Evolutionary conservation across 2,113 vertebrate genomes (phyloP), one percentile per base, ranked within the genome.

Genomic region (Tamias sibiricus): DNA sequence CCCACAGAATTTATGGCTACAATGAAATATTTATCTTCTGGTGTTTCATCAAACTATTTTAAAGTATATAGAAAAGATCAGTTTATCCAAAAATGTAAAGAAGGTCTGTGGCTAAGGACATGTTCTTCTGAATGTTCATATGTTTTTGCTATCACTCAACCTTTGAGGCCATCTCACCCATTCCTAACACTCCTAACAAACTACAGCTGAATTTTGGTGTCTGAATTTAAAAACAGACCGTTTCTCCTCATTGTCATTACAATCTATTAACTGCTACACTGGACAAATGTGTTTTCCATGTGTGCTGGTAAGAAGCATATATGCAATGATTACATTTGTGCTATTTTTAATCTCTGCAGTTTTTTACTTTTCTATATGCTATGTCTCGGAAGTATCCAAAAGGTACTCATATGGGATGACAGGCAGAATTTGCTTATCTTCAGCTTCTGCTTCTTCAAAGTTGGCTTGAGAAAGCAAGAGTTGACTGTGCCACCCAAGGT

Each of bases 21-120:
- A 30, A 82, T 69, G 20, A 96, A 96, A 94, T 62, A 85, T 87
- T 82, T 89, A 88, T 54, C 52, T 81, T 88, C 24, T 4, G 30
- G 42, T 79, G 14, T 35, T 91, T 86, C n/a, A 49, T n/a, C 52
- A 88, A 82, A 76, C 54, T 89, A 64, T 89, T 86, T 71, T 35
- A 86, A 80, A 91, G 40, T 54, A 49, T 40, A 74, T 13, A 54
- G 37, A 96, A 89, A 54, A 19, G 8, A 96, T 26, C 2, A 83
- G n/a, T 71, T 87, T 82, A 9, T 49, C 42, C n/a, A 71, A 52
- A 92, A 91, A 80, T 71, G 91, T 68, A 87, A 95, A 81, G 71
- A 71, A 75, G 87, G 12, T 59, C 26, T 35, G 14, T 62, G 35
- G 13, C n/a, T 91, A 91, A 62, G 89, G 54, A 59, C 87, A 54